These are phyloP conservation scores for Gallinago undulata DNA, from an alignment of 2,113 vertebrate genomes.

Conservation along the genomic window DNA sequence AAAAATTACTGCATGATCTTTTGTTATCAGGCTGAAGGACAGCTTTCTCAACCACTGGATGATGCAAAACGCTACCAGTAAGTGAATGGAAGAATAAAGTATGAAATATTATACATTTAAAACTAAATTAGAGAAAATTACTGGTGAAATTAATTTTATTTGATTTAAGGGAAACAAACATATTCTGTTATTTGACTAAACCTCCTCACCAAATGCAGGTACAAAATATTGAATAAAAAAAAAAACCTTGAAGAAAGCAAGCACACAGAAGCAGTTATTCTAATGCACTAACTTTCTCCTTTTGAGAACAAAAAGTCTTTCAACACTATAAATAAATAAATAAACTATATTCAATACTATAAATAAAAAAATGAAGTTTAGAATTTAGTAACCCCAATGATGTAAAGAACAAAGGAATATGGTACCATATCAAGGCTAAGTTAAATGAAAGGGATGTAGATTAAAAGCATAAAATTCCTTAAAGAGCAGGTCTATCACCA, in stretches of 20 bases:
- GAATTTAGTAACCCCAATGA: neutral
- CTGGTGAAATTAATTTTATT: neutral
- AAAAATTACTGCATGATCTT: neutral
- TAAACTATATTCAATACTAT: neutral
- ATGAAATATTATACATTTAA: neutral
- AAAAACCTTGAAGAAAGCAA: neutral
- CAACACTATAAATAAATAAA: neutral
- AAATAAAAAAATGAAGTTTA: neutral
- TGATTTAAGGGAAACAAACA: conserved; percentile 8
- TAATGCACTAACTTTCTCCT: neutral
- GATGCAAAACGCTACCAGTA: neutral
- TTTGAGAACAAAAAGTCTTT: neutral
- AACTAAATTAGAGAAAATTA: neutral
- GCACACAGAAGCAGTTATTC: neutral
- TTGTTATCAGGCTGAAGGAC: neutral
- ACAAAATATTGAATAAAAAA: neutral
- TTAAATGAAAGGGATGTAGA: neutral
- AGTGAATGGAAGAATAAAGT: neutral
- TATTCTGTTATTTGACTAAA: neutral
- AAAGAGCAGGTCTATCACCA: neutral
- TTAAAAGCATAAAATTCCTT: neutral
- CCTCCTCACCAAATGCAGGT: neutral
- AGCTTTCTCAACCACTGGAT: neutral
- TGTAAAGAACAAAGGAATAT: neutral
- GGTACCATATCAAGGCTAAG: neutral